Conservation (phyloP, 2,113 vertebrate species). For the Epinephelus cyanopodus region DNA sequence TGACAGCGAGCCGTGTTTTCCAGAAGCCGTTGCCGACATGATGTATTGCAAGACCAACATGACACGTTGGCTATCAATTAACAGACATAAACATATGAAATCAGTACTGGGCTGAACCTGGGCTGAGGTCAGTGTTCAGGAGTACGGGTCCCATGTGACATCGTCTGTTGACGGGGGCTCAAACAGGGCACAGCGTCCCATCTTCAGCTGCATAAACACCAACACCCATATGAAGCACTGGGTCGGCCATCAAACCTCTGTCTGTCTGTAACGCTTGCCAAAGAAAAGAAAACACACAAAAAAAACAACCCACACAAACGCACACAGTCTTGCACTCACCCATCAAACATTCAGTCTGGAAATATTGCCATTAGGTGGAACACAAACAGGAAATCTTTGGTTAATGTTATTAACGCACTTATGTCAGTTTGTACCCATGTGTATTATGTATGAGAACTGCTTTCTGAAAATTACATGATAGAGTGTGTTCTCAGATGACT, state of each 20-base stretch:
- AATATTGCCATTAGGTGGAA: slow-evolving; percentile 45
- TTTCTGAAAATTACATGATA: slow-evolving; percentile 34
- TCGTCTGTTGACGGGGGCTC: slow-evolving; percentile 47
- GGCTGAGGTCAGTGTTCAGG: slow-evolving; percentile 59
- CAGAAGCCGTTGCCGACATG: slow-evolving; percentile 27
- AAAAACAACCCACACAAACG: slow-evolving; percentile 28
- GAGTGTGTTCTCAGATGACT: slow-evolving; percentile 19
- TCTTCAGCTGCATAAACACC: slow-evolving; percentile 77
- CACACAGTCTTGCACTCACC: slow-evolving; percentile 4
- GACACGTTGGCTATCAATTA: slow-evolving; percentile 43
- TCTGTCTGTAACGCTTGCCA: slow-evolving; percentile 22
- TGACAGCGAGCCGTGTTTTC: slow-evolving; percentile 34
- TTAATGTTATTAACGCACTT: slow-evolving; percentile 44
- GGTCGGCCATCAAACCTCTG: slow-evolving; percentile 22
- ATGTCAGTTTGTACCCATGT: slow-evolving; percentile 32
- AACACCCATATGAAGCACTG: slow-evolving; percentile 53
- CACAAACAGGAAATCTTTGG: slow-evolving; percentile 60
- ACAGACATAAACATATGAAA: slow-evolving; percentile 62
- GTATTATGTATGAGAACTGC: slow-evolving; percentile 27
- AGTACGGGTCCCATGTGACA: slow-evolving; percentile 39
- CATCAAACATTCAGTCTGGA: slow-evolving; percentile 38
- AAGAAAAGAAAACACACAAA: slow-evolving; percentile 43
- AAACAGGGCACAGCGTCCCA: slow-evolving; percentile 61
- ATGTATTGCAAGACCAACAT: slow-evolving; percentile 22
- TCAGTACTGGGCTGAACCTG: slow-evolving; percentile 58